Base-by-base conservation (phyloP, 2,113 vertebrate genomes). In the Calidris pygmaea region DNA sequence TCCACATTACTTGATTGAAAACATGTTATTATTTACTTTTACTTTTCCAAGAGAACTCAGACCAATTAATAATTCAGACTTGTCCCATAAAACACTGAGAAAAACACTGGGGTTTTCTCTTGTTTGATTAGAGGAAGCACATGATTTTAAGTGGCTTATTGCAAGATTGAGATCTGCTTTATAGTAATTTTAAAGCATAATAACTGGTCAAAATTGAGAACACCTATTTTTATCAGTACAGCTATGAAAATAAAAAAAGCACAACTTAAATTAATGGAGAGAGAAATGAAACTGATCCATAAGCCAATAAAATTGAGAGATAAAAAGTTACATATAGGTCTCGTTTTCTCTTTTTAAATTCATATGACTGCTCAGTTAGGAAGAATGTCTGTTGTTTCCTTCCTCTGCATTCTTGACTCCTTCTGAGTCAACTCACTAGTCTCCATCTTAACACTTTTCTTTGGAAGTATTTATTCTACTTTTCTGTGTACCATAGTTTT, bases 91-190 rank as follows among this genome's bases (percentile, higher is more conserved):
- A 82, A 53, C 30, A 48, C 3, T 66, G 12, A 58, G 20, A 15
- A 62, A 86, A 78, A 12, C 0, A 0, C 5, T 34, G 8, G 0
- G 0, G 1, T 60, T 83, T 59, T 53, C 7, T 6, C 14, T 34
- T 4, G 63, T 76, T 82, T 60, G 37, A 45, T 59, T 83, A 29
- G 65, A 2, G 12, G 4, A 84, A 55, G 34, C 11, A 35, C 1
- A 0, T 22, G 3, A 50, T 73, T 87, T 86, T 84, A 76, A 60
- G 12, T 9, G 24, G 27, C 5, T 59, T 77, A 47, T 39, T 60
- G 6, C 11, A 81, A 50, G 29, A 80, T 47, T 19, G 6, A 35
- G n/a, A 30, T 39, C 29, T 60, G 4, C 19, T 34, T 68, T 77
- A 45, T 48, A 23, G 63, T 34, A 14, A 73, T 90, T 55, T 77